A percentile compares a stretch with the other conserved stretches of the same genome.
Conservation (phyloP, 2,888 invertebrate species). For the Trichacis sp. region DNA sequence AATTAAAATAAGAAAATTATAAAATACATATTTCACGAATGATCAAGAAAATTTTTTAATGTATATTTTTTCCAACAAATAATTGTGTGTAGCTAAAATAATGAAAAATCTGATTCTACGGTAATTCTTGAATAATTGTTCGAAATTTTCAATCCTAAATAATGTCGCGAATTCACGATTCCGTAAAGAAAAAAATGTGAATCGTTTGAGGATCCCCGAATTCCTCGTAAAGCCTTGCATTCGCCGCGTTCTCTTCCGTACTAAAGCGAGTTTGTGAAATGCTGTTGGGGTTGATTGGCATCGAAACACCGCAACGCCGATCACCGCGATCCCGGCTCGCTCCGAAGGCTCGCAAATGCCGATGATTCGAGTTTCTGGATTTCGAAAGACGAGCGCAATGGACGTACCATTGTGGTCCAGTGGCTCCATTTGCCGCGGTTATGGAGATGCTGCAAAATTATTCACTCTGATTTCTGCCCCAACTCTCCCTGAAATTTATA, state of each 20-base stretch:
- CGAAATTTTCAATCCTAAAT: too few relatives aligned
- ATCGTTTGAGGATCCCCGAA: constrained; percentile 6
- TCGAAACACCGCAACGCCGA: constrained; percentile 20
- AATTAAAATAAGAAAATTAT: too few relatives aligned
- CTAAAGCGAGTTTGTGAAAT: constrained; percentile 20
- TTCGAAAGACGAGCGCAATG: constrained; percentile 13
- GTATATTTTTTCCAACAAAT: too few relatives aligned
- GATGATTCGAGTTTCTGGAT: constrained; percentile 13
- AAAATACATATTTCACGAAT: too few relatives aligned
- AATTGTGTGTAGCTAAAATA: too few relatives aligned
- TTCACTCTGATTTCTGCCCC: too few relatives aligned
- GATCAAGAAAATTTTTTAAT: too few relatives aligned
- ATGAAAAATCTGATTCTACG: too few relatives aligned
- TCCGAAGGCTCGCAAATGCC: constrained; percentile 17
- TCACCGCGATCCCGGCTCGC: constrained; percentile 11
- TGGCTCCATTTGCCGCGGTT: not conserved
- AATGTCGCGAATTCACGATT: too few relatives aligned
- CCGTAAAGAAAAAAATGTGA: constrained; percentile 17
- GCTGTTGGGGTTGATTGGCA: constrained; percentile 17
- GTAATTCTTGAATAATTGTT: too few relatives aligned
- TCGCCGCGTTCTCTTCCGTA: constrained; percentile 14
- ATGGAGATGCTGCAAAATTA: not conserved
- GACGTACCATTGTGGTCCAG: not conserved
- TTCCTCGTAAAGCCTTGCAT: constrained; percentile 7
- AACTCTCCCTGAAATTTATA: not conserved